Conservation (phyloP, 2,797 vertebrate genomes). For the Malurus splendens region DNA sequence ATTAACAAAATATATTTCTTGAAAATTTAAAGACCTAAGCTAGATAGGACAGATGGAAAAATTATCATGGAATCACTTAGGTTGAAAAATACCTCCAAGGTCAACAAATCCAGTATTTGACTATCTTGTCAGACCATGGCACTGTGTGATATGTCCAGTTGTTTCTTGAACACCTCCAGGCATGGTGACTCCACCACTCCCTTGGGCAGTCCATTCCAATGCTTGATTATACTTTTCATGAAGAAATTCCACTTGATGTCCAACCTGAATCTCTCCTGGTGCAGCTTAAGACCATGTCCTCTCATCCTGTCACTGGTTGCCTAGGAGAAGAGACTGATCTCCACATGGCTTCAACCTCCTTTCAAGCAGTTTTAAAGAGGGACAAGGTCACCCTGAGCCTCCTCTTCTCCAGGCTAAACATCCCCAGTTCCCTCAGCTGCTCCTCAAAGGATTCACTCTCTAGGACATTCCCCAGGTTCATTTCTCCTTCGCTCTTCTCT, state of each 20-base stretch:
- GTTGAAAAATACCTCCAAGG: not conserved
- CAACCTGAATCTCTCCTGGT: not conserved
- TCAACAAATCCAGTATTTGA: not conserved
- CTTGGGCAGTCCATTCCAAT: accelerated
- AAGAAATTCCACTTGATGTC: not conserved
- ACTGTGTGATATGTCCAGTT: too few species aligned
- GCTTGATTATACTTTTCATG: not conserved
- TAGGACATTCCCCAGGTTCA: not conserved
- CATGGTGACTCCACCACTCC: not conserved
- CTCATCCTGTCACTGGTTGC: not conserved
- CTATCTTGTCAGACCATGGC: not conserved
- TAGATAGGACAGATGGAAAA: not conserved
- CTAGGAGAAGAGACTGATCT: too few species aligned
- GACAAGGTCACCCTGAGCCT: not conserved
- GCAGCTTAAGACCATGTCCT: not conserved
- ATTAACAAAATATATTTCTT: not conserved
- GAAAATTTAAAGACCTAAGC: not conserved
- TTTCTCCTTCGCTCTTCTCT: not conserved
- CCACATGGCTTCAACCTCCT: not conserved
- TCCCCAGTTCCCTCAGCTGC: accelerated
- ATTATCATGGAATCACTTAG: not conserved
- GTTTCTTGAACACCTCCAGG: not conserved
- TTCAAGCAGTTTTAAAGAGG: not conserved
- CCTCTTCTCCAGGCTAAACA: not conserved
- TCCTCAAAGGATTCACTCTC: not conserved